These are phyloP conservation scores for Aleiodes sp. DNA, from an alignment of 1,140 invertebrate species.

Conservation along the genomic window DNA sequence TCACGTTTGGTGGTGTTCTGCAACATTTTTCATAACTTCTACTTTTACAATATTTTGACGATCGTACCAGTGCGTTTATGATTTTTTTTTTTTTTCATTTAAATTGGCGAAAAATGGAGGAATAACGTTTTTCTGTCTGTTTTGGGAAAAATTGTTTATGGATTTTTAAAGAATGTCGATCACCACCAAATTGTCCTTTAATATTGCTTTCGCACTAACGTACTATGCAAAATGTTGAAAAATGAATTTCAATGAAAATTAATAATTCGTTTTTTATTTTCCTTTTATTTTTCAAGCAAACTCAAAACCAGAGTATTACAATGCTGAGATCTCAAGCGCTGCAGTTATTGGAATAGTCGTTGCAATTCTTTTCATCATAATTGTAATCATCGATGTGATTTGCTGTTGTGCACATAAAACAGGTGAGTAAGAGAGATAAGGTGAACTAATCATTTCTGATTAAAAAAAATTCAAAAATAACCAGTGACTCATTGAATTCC, in stretches of 20 bases:
- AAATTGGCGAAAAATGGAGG: too few relatives aligned
- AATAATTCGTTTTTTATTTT: conserved; percentile 42
- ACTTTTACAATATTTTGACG: neutral
- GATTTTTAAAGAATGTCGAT: neutral
- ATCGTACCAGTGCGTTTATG: conserved; percentile 57
- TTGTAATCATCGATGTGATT: conserved; percentile 81
- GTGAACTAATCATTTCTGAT: neutral
- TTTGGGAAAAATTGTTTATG: conserved; percentile 14
- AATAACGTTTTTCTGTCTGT: too few relatives aligned
- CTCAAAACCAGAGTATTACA: conserved; percentile 67
- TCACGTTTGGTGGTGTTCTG: conserved; percentile 62
- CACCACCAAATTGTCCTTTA: conserved; percentile 62
- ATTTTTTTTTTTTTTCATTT: neutral
- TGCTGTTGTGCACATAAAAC: conserved; percentile 74
- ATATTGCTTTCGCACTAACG: conserved; percentile 62
- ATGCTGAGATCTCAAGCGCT: conserved; percentile 74
- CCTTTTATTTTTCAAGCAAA: conserved; percentile 65
- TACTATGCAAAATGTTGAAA: conserved; percentile 22
- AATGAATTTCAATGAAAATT: conserved; percentile 12
- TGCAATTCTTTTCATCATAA: conserved; percentile 75
- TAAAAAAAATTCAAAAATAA: neutral
- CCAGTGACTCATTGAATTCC: neutral
- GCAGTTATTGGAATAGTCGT: conserved; percentile 83
- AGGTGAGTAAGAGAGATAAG: conserved; percentile 51
- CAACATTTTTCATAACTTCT: neutral